These are phyloP conservation scores for Eupithecia subumbrata DNA, from an alignment of 2,888 invertebrate species.

Conservation along the genomic window DNA sequence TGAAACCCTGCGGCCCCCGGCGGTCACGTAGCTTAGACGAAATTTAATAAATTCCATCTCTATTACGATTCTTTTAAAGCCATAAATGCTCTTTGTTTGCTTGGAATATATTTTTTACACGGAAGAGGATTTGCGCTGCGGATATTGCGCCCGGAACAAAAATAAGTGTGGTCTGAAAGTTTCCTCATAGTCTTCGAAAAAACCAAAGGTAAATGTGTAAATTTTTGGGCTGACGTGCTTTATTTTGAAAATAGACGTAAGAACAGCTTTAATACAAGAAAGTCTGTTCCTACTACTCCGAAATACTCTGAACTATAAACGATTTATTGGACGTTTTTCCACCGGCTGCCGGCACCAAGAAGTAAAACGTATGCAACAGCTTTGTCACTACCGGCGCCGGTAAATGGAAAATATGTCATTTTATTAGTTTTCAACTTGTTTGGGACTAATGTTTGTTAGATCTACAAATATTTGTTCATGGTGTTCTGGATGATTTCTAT, in stretches of 20 bases:
- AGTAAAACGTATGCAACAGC: background rate
- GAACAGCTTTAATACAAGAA: background rate
- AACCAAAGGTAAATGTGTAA: background rate
- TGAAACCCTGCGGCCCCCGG: conserved; percentile 70
- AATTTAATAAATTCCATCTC: conserved; percentile 76
- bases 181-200: background rate
- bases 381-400: background rate
- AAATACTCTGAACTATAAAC: background rate
- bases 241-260: background rate
- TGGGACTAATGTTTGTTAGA: too few relatives aligned
- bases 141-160: background rate
- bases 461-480: too few relatives aligned
- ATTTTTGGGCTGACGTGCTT: background rate
- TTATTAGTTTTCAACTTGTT: too few relatives aligned
- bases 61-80: conserved; percentile 63
- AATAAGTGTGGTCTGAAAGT: background rate
- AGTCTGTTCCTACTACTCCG: background rate
- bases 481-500: too few relatives aligned
- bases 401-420: too few relatives aligned
- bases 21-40: conserved; percentile 75
- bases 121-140: conserved; percentile 1
- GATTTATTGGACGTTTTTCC: background rate
- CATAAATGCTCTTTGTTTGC: conserved; percentile 42
- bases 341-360: background rate
- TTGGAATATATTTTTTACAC: conserved; percentile 29